Evolutionary conservation across 2,888 invertebrate genomes (phyloP).

Genomic region (Rapana venosa): DNA sequence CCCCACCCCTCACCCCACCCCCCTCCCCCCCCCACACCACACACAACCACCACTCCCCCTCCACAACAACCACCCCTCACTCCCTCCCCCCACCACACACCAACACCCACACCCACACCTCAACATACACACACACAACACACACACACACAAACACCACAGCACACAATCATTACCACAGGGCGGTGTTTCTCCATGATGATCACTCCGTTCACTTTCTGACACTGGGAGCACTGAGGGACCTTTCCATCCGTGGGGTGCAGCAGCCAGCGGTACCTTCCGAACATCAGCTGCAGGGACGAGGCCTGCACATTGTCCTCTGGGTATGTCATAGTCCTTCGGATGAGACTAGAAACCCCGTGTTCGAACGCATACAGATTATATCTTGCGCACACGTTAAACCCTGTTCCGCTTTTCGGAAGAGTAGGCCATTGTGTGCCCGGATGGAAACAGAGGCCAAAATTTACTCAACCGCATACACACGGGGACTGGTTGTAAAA

Average conservation of each 20-base stretch:
- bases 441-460: too few species aligned
- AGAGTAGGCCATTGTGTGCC: too few species aligned
- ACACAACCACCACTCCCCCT: not conserved
- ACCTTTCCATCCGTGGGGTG: slow-evolving; percentile 46
- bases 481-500: too few species aligned
- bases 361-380: too few species aligned
- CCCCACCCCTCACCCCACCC: too few species aligned
- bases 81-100: not conserved
- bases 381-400: too few species aligned
- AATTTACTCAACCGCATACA: too few species aligned
- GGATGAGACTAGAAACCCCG: too few species aligned
- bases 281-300: slow-evolving; percentile 47
- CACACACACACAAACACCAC: not conserved
- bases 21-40: not conserved
- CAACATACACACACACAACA: not conserved
- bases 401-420: too few species aligned
- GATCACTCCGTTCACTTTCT: slow-evolving; percentile 43
- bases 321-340: too few species aligned
- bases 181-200: slow-evolving; percentile 39
- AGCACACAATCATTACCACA: slow-evolving; percentile 22
- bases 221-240: slow-evolving; percentile 32
- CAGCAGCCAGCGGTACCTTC: slow-evolving; percentile 53
- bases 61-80: not conserved
- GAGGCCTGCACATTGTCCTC: slow-evolving; percentile 44
- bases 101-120: not conserved